Base-by-base conservation (phyloP, 92 coral and sea anemone species). In the Anthopleura xanthogrammica region DNA sequence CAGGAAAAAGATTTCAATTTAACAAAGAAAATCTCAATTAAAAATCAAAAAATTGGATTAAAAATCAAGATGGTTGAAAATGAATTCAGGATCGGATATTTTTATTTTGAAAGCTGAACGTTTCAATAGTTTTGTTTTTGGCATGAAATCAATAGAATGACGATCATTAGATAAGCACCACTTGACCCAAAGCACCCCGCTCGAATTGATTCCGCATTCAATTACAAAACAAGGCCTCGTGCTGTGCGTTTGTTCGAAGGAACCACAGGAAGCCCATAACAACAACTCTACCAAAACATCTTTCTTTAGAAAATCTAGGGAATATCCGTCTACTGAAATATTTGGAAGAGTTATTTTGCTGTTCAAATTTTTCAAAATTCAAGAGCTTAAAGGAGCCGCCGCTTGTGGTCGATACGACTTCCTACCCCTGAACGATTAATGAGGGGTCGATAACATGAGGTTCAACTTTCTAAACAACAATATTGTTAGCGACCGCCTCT, bases 111-210 rank as follows among this genome's bases (percentile, higher is more conserved):
- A 23, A 23, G 8, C 12, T 65, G 72, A 65, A 11, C 72, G 74
- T 68, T 22, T 68, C 16, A 68, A 68, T 68, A 24, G 74, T 29
- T 68, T 29, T 68, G 74, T 68, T 68, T 68, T 68, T 68, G 74
- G 42, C 74, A 68, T 36, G 14, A 12, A 68, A 8, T 68, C 74
- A 68, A 68, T 23, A 9, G 43, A 24, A 12, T 68, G 74, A 68
- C 74, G 74, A 68, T 68, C 40, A 68, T 62, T 68, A 68, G 74
- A 29, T 68, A 68, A 68, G 74, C 42, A 29, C 74, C 42, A 68
- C 74, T 68, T 68, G 74, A 68, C 74, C 74, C 74, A 68, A 64
- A 68, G 16, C 16, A 68, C 74, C 74, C 74, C 42, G 29, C 74
- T 23, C 14, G 17, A 68, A 16, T 23, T 36, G 42, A 68, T 68